Evolutionary conservation across 2,797 vertebrate species (phyloP), one percentile per base, ranked within the genome.

Genomic region (Lepidocolaptes lacrymiger): DNA sequence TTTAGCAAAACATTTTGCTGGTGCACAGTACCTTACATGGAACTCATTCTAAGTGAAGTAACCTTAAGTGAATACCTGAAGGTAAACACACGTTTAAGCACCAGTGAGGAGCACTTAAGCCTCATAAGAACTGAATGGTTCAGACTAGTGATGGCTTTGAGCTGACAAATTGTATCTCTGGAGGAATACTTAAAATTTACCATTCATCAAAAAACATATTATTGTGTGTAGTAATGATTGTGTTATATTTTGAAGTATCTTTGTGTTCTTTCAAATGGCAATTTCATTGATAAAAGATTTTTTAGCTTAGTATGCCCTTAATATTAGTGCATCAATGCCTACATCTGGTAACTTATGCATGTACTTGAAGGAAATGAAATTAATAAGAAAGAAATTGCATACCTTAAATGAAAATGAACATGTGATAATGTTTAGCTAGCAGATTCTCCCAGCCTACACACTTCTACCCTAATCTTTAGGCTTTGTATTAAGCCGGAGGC

Each of bases 341-440:
- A 46, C 36, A 48, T 52, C 43, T 80, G 75, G 62, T 77, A 92
- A 80, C 68, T 76, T 83, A 63, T 6, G 37, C 46, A 32, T 55
- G 62, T 68, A 43, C 73, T 85, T 91, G 68, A 71, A 92, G 76
- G 58, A 91, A 89, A 84, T 75, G 19, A 54, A 93, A 89, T 93
- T 89, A 87, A 83, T 92, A 75, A 89, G 85, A 87, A 88, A 73
- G 32, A 97, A 97, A 96, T 91, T 74, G 88, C 90, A 85, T 97
- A 96, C 97, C 97, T 97, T 96, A 97, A 96, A 96, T 97, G 86
- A 97, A 97, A 94, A 92, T 69, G 81, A 76, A 94, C 85, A 75
- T 51, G 80, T 88, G 92, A 96, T 95, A 96, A 91, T 95, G 83
- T 98, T 96, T 97, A 96, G 93, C 96, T 88, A 94, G 93, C 88